A percentile compares a stretch with the other conserved stretches of the same genome.
These are phyloP conservation scores for Otus scops DNA, from an alignment of 2,797 vertebrate genomes.

Conservation along the genomic window DNA sequence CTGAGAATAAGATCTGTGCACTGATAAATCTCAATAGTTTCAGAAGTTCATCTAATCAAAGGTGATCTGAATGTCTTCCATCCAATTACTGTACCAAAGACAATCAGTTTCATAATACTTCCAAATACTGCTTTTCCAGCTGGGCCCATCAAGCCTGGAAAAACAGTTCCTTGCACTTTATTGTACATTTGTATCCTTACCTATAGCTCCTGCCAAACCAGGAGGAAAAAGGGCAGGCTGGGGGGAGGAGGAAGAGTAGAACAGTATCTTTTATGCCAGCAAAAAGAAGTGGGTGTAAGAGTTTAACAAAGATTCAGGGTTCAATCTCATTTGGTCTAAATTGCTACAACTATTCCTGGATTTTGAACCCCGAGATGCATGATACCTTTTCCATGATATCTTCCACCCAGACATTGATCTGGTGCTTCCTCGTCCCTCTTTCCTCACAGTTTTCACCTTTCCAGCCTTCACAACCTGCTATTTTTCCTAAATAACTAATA, in stretches of 20 bases:
- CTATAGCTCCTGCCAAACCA: background rate
- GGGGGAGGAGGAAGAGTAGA: background rate
- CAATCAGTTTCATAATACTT: background rate
- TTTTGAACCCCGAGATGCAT: background rate
- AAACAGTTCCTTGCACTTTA: background rate
- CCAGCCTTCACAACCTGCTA: accelerated
- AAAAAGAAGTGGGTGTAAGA: background rate
- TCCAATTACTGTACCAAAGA: conserved; percentile 24
- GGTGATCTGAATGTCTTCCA: conserved; percentile 65
- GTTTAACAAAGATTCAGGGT: background rate
- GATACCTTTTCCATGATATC: background rate
- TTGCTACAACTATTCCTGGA: background rate
- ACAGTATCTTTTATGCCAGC: background rate
- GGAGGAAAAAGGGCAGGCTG: background rate
- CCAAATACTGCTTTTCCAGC: background rate
- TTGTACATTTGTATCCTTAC: background rate
- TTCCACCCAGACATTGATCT: background rate
- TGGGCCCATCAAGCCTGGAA: background rate
- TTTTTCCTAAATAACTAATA: background rate
- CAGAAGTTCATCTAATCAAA: conserved; percentile 65
- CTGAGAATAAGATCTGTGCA: conserved; percentile 37
- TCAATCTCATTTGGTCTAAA: background rate
- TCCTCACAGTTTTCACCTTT: background rate
- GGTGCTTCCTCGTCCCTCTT: background rate
- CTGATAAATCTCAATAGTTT: conserved; percentile 56